Percentiles rank a stretch among this genome's conserved stretches.
Evolutionary conservation across 2,888 invertebrate genomes (phyloP).

Genomic region (Cepaea hortensis): DNA sequence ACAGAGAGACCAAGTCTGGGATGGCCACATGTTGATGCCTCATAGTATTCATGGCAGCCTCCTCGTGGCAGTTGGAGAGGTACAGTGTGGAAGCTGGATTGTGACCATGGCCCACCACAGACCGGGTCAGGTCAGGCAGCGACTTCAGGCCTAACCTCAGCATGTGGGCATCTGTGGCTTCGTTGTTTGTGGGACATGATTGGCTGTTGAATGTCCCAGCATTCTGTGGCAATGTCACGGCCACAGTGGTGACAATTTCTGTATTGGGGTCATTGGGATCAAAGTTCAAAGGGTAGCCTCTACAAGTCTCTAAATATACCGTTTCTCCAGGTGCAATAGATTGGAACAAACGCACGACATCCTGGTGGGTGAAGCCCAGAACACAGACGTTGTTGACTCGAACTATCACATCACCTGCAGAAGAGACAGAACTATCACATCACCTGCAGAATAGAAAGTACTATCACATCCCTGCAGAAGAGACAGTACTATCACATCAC

Average conservation of each 20-base stretch:
- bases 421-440: slow-evolving; percentile 84
- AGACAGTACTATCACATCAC: slow-evolving; percentile 88
- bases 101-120: slow-evolving; percentile 63
- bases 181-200: slow-evolving; percentile 50
- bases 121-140: slow-evolving; percentile 80
- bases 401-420: slow-evolving; percentile 90
- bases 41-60: slow-evolving; percentile 46
- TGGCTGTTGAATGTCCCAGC: slow-evolving; percentile 58
- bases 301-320: slow-evolving; percentile 91
- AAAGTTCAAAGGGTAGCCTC: slow-evolving; percentile 96
- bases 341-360: slow-evolving; percentile 96
- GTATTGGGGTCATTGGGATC: slow-evolving; percentile 97
- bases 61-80: slow-evolving; percentile 57
- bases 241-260: slow-evolving; percentile 94
- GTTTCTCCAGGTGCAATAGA: slow-evolving; percentile 91
- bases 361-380: slow-evolving; percentile 93
- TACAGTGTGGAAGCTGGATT: slow-evolving; percentile 56
- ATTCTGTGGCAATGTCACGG: slow-evolving; percentile 80
- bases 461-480: slow-evolving; percentile 86
- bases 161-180: slow-evolving; percentile 60
- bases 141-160: slow-evolving; percentile 76
- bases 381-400: slow-evolving; percentile 94
- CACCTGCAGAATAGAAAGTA: slow-evolving; percentile 81
- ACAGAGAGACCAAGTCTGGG: slow-evolving; percentile 64
- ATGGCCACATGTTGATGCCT: slow-evolving; percentile 53